Percentiles rank a stretch among this genome's conserved stretches.
Conservation (phyloP, 2,113 vertebrate genomes). For the Coregonus clupeaformis region DNA sequence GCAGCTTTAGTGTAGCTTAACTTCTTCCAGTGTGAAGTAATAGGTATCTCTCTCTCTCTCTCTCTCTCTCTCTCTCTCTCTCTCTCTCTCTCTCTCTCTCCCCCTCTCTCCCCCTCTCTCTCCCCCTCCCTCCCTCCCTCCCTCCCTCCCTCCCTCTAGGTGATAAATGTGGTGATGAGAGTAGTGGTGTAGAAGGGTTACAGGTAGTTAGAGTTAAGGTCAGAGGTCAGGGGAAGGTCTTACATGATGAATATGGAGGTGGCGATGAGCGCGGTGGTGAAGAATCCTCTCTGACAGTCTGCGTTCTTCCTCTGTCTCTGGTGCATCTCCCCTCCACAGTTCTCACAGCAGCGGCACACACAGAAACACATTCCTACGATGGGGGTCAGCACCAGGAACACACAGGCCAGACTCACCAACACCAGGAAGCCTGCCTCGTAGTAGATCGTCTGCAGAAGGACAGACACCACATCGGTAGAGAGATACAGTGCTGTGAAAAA, state of each 20-base stretch:
- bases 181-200: neutral
- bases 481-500: no score
- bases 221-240: conserved; percentile 57
- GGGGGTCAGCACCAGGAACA: conserved; percentile 84
- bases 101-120: no score
- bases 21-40: no score
- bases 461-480: no score
- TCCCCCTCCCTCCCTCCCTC: no score
- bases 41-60: no score
- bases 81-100: no score
- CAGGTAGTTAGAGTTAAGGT: neutral
- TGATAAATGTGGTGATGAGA: no score
- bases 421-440: conserved; percentile 90
- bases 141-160: no score
- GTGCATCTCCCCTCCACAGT: conserved; percentile 97
- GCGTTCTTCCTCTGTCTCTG: conserved; percentile 91
- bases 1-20: no score
- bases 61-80: no score
- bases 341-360: conserved; percentile 92
- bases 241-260: conserved; percentile 85
- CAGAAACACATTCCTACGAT: conserved; percentile 86
- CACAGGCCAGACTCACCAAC: conserved; percentile 75
- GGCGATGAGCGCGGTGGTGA: conserved; percentile 79
- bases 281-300: conserved; percentile 83
- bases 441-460: conserved; percentile 76